phyloP scores from a whole-genome alignment of 2,888 invertebrate species.

The Stenotaenia linearis region DNA sequence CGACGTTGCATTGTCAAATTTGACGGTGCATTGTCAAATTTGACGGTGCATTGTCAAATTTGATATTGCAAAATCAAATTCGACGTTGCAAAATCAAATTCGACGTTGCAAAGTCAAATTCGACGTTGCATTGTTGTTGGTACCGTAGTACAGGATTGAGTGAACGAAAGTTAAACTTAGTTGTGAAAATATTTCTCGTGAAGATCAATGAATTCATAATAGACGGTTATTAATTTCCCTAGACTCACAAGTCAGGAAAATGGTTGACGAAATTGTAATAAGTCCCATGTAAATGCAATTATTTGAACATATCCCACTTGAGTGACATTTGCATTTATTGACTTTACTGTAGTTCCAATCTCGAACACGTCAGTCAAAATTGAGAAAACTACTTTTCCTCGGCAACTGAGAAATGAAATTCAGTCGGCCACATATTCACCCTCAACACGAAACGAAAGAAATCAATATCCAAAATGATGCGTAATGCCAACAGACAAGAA shows the following conservation, averaged over 20 bases:
- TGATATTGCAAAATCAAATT: no score
- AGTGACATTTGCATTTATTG: constrained; percentile 16
- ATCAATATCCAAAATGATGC: constrained; percentile 24
- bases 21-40: no score
- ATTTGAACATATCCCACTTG: constrained; percentile 19
- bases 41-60: no score
- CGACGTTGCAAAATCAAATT: no score
- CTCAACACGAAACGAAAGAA: constrained; percentile 5
- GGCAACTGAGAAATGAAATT: constrained; percentile 19
- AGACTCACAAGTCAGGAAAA: background rate
- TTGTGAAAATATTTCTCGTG: no score
- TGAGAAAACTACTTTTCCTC: background rate
- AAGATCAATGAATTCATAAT: background rate
- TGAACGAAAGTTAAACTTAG: no score
- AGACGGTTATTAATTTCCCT: background rate
- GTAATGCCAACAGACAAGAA: background rate
- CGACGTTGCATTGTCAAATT: no score
- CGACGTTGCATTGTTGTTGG: no score
- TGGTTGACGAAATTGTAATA: background rate
- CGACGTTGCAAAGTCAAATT: no score
- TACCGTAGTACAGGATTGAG: no score
- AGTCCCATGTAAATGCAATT: background rate
- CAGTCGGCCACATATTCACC: constrained; percentile 23
- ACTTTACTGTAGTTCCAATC: constrained; percentile 19
- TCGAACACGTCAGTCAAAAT: constrained; percentile 22